These are phyloP conservation scores for Pachypanchax playfairii DNA, from an alignment of 2,113 vertebrate species.

Conservation along the genomic window DNA sequence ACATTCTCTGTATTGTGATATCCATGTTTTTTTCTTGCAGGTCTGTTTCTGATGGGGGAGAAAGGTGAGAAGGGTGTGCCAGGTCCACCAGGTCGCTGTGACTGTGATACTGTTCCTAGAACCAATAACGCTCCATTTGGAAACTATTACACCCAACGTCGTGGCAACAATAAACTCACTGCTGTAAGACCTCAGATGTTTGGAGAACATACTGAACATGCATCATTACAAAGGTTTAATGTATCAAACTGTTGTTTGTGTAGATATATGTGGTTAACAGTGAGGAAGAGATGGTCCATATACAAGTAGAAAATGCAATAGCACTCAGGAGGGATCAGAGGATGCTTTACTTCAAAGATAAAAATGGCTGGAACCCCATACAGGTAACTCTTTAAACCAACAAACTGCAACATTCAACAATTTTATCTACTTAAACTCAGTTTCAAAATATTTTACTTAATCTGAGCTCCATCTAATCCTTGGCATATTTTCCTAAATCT, in stretches of 20 bases:
- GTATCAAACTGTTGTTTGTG: background rate
- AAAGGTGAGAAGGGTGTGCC: slow-evolving; percentile 91
- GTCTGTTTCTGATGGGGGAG: slow-evolving; percentile 86
- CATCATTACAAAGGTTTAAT: background rate
- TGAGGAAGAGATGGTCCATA: slow-evolving; percentile 84
- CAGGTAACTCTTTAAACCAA: slow-evolving; percentile 79
- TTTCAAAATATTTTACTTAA: background rate
- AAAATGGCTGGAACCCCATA: slow-evolving; percentile 89
- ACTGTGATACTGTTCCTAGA: slow-evolving; percentile 79
- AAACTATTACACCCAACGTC: slow-evolving; percentile 78
- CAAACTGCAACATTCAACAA: too few species aligned
- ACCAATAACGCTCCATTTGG: slow-evolving; percentile 82
- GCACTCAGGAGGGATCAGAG: slow-evolving; percentile 91
- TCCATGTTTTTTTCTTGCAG: slow-evolving; percentile 66
- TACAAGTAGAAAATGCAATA: slow-evolving; percentile 85
- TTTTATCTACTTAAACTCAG: too few species aligned
- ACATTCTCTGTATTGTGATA: too few species aligned
- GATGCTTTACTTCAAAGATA: slow-evolving; percentile 91
- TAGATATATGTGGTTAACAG: slow-evolving; percentile 92
- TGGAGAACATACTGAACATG: background rate
- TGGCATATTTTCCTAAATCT: too few species aligned
- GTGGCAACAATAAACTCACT: slow-evolving; percentile 81
- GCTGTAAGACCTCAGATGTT: slow-evolving; percentile 76
- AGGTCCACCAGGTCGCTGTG: slow-evolving; percentile 87
- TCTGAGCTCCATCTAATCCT: background rate